Percentiles rank a stretch among this genome's conserved stretches.
These are phyloP conservation scores for Eupithecia vulgata DNA, from an alignment of 2,888 invertebrate species.

Conservation along the genomic window DNA sequence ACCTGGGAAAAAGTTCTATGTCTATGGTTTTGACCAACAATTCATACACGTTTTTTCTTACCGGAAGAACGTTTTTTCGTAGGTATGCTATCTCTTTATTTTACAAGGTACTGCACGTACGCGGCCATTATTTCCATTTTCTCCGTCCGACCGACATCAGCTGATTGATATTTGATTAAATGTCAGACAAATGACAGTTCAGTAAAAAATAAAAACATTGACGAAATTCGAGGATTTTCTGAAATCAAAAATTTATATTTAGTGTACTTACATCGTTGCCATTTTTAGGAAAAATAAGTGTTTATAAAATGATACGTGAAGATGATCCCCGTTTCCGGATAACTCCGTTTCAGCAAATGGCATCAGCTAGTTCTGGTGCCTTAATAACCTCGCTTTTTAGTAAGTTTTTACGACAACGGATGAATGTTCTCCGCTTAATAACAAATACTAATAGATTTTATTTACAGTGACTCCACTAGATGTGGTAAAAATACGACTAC, in stretches of 20 bases:
- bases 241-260: neutral
- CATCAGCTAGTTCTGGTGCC: conserved; percentile 94
- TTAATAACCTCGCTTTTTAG: conserved; percentile 94
- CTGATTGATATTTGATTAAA: conserved; percentile 11
- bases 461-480: conserved; percentile 97
- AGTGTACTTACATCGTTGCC: neutral
- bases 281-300: conserved; percentile 7
- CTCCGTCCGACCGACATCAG: conserved; percentile 20
- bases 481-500: conserved; percentile 99
- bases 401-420: conserved; percentile 71
- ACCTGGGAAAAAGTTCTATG: no score
- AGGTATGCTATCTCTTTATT: no score
- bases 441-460: conserved; percentile 7
- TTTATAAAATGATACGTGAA: conserved; percentile 74
- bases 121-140: no score
- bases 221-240: conserved; percentile 35
- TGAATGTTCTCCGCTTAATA: conserved; percentile 1
- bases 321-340: conserved; percentile 92
- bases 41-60: no score
- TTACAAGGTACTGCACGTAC: no score
- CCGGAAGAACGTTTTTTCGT: no score
- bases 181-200: conserved; percentile 16
- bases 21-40: no score
- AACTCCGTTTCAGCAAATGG: conserved; percentile 91
- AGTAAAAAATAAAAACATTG: conserved; percentile 38